Evolutionary conservation across 1,140 invertebrate genomes (phyloP), one percentile per base, ranked within the genome.

Genomic region (Magallana gigas): DNA sequence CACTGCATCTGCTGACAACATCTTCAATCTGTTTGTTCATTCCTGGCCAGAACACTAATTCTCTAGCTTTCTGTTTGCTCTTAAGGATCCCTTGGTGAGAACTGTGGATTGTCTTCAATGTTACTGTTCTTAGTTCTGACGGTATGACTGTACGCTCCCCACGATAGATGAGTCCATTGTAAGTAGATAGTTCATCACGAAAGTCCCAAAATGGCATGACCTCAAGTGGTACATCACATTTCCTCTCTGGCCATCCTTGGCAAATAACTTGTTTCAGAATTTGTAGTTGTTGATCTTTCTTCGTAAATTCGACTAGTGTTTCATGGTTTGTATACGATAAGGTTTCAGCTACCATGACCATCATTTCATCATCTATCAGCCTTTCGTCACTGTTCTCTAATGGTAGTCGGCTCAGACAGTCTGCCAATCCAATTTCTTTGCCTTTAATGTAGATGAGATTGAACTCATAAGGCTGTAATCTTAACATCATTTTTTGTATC

Each of bases 21-120:
- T 94, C 90, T 91, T 93, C 92, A 57, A 96, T 95, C 60, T 95
- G 92, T 81, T 94, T 93, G 64, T 91, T 91, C 90, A 96, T 95
- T n/a, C 91, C 90, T 56, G 94, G 95, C 94, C 95, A 95, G 90
- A 91, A 95, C 81, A 95, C 90, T 59, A 91, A 83, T 85, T 94
- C 91, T 88, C 93, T 90, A 23, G 95, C 94, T 85, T 91, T 87
- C 64, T 90, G 87, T 88, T 93, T 83, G 36, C 0, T 57, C 57
- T 83, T 83, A 56, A 57, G n/a, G 14, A 94, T 91, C 8, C 95
- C 95, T 82, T 95, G 57, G 91, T 96, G 95, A 23, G 91, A 90
- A 88, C 94, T 92, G 92, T 95, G 95, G 76, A 95, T 88, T 76
- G 88, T 88, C 16, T 92, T 84, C 71, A 95, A 91, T 57, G 95